Conservation (phyloP, 92 coral and sea anemone species). For the Ricordea florida region DNA sequence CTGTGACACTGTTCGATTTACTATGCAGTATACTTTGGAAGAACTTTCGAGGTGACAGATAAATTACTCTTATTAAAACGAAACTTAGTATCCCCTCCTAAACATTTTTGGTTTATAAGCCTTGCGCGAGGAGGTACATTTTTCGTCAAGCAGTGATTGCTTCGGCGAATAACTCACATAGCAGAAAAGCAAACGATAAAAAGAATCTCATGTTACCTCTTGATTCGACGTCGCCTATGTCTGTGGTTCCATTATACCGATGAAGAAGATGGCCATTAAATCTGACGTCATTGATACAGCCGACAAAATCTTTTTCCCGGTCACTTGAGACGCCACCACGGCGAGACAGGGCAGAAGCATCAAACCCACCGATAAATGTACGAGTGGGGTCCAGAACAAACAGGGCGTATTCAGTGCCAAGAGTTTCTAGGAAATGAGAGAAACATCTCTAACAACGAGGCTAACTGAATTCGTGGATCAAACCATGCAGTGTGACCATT, state of each 20-base stretch:
- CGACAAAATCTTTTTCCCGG: conserved; percentile 66
- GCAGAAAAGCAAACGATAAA: neutral
- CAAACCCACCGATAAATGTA: conserved; percentile 77
- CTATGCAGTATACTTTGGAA: no score
- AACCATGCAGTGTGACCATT: no score
- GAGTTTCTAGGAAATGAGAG: conserved; percentile 11
- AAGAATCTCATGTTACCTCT: conserved; percentile 38
- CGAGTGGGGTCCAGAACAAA: conserved; percentile 66
- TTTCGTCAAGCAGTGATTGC: no score
- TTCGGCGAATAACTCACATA: no score
- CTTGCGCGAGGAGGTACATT: no score
- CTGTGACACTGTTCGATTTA: no score
- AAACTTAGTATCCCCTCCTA: no score
- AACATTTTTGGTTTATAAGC: no score
- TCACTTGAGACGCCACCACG: conserved; percentile 32
- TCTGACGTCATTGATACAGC: conserved; percentile 88
- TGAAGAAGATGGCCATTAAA: conserved; percentile 72
- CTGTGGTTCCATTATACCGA: conserved; percentile 53
- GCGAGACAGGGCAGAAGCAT: conserved; percentile 27
- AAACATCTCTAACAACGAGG: no score
- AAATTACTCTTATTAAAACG: no score
- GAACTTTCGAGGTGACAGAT: no score
- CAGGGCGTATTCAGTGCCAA: conserved; percentile 43
- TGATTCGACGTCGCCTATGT: conserved; percentile 46
- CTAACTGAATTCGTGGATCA: no score